A percentile compares a stretch with the other conserved stretches of the same genome.
Conservation (phyloP, 23 tunicate species). For the Ciona savignyi region DNA sequence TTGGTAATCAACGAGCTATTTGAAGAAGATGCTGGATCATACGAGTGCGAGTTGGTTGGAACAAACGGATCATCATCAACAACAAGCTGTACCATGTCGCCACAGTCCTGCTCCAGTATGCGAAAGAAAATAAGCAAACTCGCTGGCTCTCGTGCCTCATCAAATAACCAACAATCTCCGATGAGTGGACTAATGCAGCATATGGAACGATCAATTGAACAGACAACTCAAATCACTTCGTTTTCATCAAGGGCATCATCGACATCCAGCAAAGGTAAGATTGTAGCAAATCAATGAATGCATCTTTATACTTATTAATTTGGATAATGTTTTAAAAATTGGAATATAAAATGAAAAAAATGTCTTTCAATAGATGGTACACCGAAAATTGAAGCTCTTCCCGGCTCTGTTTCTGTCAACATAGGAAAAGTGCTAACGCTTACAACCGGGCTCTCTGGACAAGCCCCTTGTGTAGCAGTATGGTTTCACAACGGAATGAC, state of each 20-base stretch:
- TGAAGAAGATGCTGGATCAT: conserved; percentile 67
- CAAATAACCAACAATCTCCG: not conserved
- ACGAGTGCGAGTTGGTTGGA: conserved; percentile 75
- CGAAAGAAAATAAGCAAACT: conserved; percentile 40
- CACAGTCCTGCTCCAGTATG: conserved; percentile 82
- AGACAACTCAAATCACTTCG: conserved; percentile 1
- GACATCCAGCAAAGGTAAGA: conserved; percentile 16
- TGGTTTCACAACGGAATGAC: conserved; percentile 77
- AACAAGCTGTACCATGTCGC: conserved; percentile 53
- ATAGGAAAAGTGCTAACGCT: conserved; percentile 68
- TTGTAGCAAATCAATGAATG: not conserved
- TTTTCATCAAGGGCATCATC: conserved; percentile 15
- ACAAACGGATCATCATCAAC: conserved; percentile 29
- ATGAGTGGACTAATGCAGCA: conserved; percentile 4
- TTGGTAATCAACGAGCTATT: conserved; percentile 50
- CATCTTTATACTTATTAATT: too few species aligned
- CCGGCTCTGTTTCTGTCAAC: conserved; percentile 49
- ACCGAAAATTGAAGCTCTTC: conserved; percentile 68
- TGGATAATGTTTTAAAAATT: too few species aligned
- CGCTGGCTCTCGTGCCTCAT: conserved; percentile 10
- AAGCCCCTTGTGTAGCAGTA: conserved; percentile 61
- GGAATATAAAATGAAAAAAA: too few species aligned
- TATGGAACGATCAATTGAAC: not conserved
- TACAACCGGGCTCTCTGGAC: conserved; percentile 66
- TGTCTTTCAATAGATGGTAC: not conserved